Percentiles rank a stretch among this genome's conserved stretches.
phyloP scores from a whole-genome alignment of 2,113 vertebrate genomes.

The Prolemur simus region DNA sequence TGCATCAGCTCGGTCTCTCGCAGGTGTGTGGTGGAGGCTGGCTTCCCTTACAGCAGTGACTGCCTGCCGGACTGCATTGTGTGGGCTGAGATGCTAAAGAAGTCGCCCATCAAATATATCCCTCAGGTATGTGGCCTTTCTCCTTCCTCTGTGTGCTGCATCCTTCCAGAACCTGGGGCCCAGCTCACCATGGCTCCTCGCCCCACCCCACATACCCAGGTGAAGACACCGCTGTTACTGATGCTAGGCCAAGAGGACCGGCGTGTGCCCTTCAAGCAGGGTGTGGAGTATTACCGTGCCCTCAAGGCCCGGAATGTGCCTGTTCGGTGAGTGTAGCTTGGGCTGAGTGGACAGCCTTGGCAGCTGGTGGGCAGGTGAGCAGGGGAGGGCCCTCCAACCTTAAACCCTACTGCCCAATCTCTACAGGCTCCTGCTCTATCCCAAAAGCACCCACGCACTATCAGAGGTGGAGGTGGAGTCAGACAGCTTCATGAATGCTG shows the following conservation, averaged over 20 bases:
- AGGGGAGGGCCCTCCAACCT: not conserved
- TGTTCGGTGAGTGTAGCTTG: constrained; percentile 87
- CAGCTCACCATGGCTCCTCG: not conserved
- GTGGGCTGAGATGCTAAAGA: constrained; percentile 91
- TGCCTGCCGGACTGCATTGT: constrained; percentile 84
- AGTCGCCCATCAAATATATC: constrained; percentile 90
- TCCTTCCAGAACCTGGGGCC: not conserved
- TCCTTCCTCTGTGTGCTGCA: not conserved
- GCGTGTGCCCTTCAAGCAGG: constrained; percentile 93
- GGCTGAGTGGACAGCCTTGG: not conserved
- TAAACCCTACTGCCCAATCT: not conserved
- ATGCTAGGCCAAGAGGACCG: constrained; percentile 93
- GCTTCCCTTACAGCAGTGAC: constrained; percentile 85
- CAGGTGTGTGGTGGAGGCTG: constrained; percentile 93
- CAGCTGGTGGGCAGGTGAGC: not conserved
- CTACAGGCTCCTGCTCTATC: constrained; percentile 93
- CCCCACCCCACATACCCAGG: constrained; percentile 80
- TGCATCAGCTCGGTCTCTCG: not conserved
- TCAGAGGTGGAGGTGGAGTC: constrained; percentile 94
- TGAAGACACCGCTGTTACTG: constrained; percentile 91
- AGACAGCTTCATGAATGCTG: constrained; percentile 94
- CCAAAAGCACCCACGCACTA: constrained; percentile 92
- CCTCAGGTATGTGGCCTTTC: constrained; percentile 80
- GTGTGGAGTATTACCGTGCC: constrained; percentile 95
- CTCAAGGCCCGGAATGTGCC: constrained; percentile 89